Base-by-base conservation (phyloP, 1,140 invertebrate genomes). In the Trichonephila clavipes region DNA sequence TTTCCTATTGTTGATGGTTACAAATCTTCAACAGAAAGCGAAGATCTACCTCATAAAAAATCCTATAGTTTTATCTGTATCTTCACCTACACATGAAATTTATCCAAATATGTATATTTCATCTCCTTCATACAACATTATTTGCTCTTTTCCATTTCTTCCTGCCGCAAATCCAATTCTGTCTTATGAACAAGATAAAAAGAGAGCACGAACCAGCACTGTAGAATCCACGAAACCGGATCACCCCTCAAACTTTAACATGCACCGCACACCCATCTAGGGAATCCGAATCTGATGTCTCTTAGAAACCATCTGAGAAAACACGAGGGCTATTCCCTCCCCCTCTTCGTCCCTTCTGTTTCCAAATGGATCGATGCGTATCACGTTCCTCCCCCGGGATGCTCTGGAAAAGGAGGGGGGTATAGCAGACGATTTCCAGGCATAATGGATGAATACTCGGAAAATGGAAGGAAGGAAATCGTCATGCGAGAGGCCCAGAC, bases 391-490 rank as follows among this genome's bases (percentile, higher is more conserved):
- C 72, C 72, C 72, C 28, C 10, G 34, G 28, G 14, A 19, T 3
- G 28, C 12, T 14, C 14, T 10, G 2, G 34, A 40, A 40, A 40
- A 28, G 72, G 24, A 18, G 28, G 72, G 34, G 28, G 72, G 34
- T n/a, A n/a, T n/a, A n/a, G n/a, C 28, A 77, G 72, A 77, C 72
- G 72, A 77, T 77, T 28, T 77, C 72, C 72, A 77, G 72, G 72
- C 72, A 34, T 77, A 77, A 77, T 77, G 69, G 69, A 77, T 77
- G 69, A 40, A 77, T 77, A 28, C 34, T 77, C 28, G 69, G 69
- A 77, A 77, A 77, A 77, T 77, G 72, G 72, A 77, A 77, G 72
- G 72, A 77, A 77, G 72, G 72, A 77, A 77, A 77, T 77, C 72
- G 72, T 77, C 72, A 40, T 77, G 72, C 72, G 28, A 77, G 16